phyloP scores from a whole-genome alignment of 2,113 vertebrate species.

The Carassius gibelio region DNA sequence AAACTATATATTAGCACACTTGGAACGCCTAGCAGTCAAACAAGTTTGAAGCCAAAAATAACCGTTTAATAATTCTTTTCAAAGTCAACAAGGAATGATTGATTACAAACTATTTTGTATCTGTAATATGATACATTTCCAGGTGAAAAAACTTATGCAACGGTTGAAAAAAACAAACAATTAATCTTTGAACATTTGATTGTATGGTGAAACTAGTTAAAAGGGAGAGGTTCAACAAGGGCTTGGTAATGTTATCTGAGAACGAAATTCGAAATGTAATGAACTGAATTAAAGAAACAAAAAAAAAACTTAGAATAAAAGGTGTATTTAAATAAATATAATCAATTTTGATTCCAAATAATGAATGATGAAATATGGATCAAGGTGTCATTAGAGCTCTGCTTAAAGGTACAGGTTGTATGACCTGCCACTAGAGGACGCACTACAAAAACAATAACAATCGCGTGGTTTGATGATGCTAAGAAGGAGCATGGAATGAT shows the following conservation, averaged over 20 bases:
- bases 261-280: neutral
- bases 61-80: neutral
- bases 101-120: neutral
- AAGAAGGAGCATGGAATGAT: too few relatives aligned
- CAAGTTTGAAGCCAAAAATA: neutral
- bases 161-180: neutral
- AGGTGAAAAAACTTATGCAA: neutral
- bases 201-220: neutral
- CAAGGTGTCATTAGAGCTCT: neutral
- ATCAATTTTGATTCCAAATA: neutral
- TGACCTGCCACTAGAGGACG: too few relatives aligned
- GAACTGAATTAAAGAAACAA: neutral
- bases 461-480: too few relatives aligned
- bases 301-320: neutral
- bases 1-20: neutral
- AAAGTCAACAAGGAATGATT: neutral
- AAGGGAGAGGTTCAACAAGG: neutral
- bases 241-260: neutral
- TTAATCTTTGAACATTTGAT: neutral
- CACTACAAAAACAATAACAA: too few relatives aligned
- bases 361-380: neutral
- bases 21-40: neutral
- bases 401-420: too few relatives aligned
- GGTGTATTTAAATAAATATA: neutral
- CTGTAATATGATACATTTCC: neutral